Evolutionary conservation across 2,797 vertebrate species (phyloP), one percentile per base, ranked within the genome.

Genomic region (Siniperca scherzeri): DNA sequence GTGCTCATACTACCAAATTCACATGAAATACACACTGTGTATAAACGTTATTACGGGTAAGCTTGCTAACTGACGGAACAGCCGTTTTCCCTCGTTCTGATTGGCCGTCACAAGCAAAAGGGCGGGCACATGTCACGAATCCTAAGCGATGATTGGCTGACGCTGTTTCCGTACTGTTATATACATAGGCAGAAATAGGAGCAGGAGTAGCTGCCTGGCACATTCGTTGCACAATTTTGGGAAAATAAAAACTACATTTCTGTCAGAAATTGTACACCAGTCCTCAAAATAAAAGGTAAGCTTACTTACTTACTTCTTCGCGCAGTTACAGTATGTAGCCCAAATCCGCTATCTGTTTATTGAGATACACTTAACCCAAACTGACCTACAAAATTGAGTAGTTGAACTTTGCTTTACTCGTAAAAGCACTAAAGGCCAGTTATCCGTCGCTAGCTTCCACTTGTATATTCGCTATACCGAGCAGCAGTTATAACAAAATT

Each of bases 81-180:
- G 92, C 93, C 52, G 0, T 0, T 3, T 8, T 21, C 1, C 30
- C 0, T 13, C 22, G 8, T 25, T 82, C 42, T 87, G 73, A 93
- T 95, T 95, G 93, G 94, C 70, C 85, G 4, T 27, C 6, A 10
- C 0, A 13, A 13, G 0, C 0, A 38, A 50, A 19, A 0, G 21
- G 88, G 88, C 84, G 88, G 87, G 60, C 2, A 0, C 0, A 1
- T 22, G 0, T 3, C 0, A 0, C 1, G 0, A 3, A 27, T 53
- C 0, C 40, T 67, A 1, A 2, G 1, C 40, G 2, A 0, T 71
- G 84, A 93, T 93, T 94, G 91, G 94, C 55, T 69, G 13, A 65
- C 0, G 11, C 6, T 0, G 7, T 70, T 83, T 86, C 84, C 77
- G 82, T 9, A 21, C 21, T 13, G 33, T 72, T 6, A n/a, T 1